Evolutionary conservation across 2,888 invertebrate species (phyloP).

Genomic region (Chesias legatella): DNA sequence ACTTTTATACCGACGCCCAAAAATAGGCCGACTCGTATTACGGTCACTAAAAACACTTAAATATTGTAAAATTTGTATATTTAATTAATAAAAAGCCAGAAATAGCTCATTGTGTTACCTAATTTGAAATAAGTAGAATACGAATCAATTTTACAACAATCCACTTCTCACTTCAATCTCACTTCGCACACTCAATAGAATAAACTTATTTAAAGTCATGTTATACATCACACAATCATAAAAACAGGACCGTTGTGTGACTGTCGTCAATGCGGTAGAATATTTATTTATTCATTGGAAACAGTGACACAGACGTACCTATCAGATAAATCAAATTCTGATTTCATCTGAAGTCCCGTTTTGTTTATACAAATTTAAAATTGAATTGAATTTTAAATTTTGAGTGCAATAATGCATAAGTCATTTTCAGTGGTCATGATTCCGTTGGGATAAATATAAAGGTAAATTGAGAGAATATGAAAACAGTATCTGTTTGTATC

Average conservation of each 20-base stretch:
- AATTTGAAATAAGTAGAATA: no score
- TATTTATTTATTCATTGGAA: slow-evolving; percentile 47
- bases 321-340: slow-evolving; percentile 34
- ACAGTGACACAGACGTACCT: slow-evolving; percentile 38
- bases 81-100: no score
- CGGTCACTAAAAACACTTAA: no score
- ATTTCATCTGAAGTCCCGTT: slow-evolving; percentile 37
- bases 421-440: slow-evolving; percentile 19
- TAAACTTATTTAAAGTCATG: slow-evolving; percentile 12
- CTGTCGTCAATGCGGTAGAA: slow-evolving; percentile 24
- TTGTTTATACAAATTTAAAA: slow-evolving; percentile 34
- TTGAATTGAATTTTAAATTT: slow-evolving; percentile 27
- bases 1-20: no score
- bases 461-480: slow-evolving; percentile 5
- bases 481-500: background rate
- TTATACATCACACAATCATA: slow-evolving; percentile 24
- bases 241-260: slow-evolving; percentile 15
- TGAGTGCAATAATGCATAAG: slow-evolving; percentile 26
- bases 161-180: no score
- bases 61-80: no score
- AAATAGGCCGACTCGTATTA: no score
- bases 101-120: no score
- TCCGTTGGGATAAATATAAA: slow-evolving; percentile 3
- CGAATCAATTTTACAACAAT: no score
- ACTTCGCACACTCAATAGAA: slow-evolving; percentile 14